Base-by-base conservation (phyloP, 1,140 invertebrate species). In the Lordiphosa stackelbergi region DNA sequence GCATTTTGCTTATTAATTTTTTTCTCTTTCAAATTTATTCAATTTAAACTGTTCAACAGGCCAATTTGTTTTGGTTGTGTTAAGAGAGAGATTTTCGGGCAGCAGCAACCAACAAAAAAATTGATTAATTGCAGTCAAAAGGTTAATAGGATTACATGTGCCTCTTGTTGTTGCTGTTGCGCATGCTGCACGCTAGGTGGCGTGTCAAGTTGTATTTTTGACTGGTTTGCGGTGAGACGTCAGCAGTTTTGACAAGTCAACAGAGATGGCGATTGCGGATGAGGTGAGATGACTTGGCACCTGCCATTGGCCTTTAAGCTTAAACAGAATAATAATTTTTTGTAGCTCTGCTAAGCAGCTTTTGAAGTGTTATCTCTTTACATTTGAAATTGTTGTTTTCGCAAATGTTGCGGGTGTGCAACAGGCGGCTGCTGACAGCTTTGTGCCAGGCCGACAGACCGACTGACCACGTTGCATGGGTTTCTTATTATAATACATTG, bases 111-210 rank as follows among this genome's bases (percentile, higher is more conserved):
- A 19, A 19, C 2, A 19, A 19, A 60, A 59, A 37, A 54, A 61
- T 74, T 81, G 72, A 72, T 72, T 83, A 83, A 75, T 83, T 66
- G 63, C 47, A 62, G 72, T 65, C 72, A 72, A 69, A 65, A 79
- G 75, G 77, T 72, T 81, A 81, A 81, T 81, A 81, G 63, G 63
- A 75, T 83, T 75, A 81, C 63, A 71, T 57, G 46, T 38, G 55
- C 60, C 49, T 53, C 45, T 28, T 53, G 31, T n/a, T 22, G 59
- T 22, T 42, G 45, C 13, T 13, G 61, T 40, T 64, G 48, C 41
- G 11, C 40, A 31, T 31, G 42, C 58, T 52, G 60, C 73, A 78
- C 73, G 73, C 73, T 73, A 79, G 73, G 42, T 79, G 69, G 66
- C 73, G 70, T 78, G 73, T 52, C 49, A 42, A 48, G 57, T 48